Evolutionary conservation across 1,140 invertebrate genomes (phyloP).

Genomic region (Paraescarpia echinospica): DNA sequence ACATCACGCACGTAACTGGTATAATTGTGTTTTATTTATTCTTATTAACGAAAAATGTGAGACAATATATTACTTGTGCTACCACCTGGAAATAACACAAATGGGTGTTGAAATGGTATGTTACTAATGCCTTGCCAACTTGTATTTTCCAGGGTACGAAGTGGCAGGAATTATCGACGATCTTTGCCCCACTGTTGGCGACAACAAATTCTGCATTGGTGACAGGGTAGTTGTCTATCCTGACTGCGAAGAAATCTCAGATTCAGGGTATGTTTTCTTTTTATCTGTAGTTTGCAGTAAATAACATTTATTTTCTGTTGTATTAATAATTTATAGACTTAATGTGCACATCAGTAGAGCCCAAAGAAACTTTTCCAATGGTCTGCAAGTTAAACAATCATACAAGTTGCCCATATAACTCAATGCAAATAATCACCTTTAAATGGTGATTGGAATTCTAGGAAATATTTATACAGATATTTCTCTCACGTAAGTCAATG

Average conservation of each 20-base stretch:
- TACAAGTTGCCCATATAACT: not conserved
- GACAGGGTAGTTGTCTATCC: constrained; percentile 57
- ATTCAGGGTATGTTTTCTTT: constrained; percentile 11
- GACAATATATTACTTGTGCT: not conserved
- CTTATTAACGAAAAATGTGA: not conserved
- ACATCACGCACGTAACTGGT: not conserved
- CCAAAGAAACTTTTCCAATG: too few species aligned
- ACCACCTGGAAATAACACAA: not conserved
- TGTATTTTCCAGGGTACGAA: constrained; percentile 46
- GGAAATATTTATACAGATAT: not conserved
- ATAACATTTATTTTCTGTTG: not conserved
- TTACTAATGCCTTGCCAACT: constrained; percentile 10
- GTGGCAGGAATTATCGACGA: constrained; percentile 53
- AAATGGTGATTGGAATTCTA: not conserved
- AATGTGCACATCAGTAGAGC: too few species aligned
- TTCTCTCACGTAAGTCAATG: not conserved
- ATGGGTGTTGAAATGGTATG: not conserved
- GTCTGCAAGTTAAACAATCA: not conserved
- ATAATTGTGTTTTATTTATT: not conserved
- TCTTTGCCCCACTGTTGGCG: constrained; percentile 43
- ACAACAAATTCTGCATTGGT: constrained; percentile 45
- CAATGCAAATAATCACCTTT: not conserved
- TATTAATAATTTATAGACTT: not conserved
- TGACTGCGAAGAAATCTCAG: constrained; percentile 39
- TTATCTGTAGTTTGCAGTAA: not conserved